Base-by-base conservation (phyloP, 1,140 invertebrate species). In the Dendroctonus valens region DNA sequence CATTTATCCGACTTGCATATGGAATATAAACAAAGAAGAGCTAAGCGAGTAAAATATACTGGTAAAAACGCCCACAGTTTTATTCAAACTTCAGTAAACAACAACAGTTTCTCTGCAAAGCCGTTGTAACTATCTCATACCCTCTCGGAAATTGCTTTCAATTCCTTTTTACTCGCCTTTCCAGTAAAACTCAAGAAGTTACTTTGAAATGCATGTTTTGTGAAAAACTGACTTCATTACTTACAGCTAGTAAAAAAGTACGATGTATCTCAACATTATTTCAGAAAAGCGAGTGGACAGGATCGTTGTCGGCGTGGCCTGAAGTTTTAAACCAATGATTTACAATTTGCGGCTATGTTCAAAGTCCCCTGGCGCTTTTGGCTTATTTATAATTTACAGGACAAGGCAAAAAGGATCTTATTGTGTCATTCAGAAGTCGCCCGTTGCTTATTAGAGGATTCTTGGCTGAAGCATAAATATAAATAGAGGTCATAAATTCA, bases 341-440 rank as follows among this genome's bases (percentile, higher is more conserved):
- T 46, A 46, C 42, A 46, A 46, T 4, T 12, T 46, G 42, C 12
- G 42, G 42, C 8, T 46, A 12, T 9, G 42, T 46, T 12, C 42
- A 12, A 46, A 11, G 42, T 46, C 42, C 42, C 8, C 12, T 46
- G 12, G 8, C 42, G 42, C 12, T 46, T 46, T 46, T 12, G 42
- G 42, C 42, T 46, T 46, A 46, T 46, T 46, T 46, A 46, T 46
- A 46, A 46, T 46, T 46, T 46, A 46, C 42, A 11, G 42, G 42
- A 46, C 12, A 46, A 46, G 8, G 42, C 42, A 9, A 46, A 46
- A 11, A 46, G 42, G 42, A 46, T 46, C 42, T 12, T 46, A 46
- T 46, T 46, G 12, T 46, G 12, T 12, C 42, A 12, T 46, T 46
- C 42, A 46, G 12, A 46, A 11, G 1, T 46, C 42, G 1, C 8